These are phyloP conservation scores for Mormyrops boulengeri DNA, from an alignment of 2,797 vertebrate species.

Conservation along the genomic window DNA sequence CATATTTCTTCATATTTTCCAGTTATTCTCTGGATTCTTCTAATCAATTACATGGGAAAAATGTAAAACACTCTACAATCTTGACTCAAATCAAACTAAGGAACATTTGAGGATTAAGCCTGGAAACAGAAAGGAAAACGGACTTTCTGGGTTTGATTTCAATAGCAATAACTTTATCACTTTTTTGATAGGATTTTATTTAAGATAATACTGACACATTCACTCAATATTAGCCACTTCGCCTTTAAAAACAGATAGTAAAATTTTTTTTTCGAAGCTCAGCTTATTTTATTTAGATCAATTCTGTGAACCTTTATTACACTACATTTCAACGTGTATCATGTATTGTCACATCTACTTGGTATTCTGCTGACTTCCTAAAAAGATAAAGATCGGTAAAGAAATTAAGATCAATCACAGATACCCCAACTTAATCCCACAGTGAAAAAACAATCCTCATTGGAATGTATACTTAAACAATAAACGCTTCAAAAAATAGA, in stretches of 20 bases:
- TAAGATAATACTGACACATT: conserved; percentile 72
- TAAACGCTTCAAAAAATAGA: conserved; percentile 50
- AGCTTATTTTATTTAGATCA: conserved; percentile 39
- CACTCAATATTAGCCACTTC: conserved; percentile 62
- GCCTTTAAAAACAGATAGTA: conserved; percentile 63
- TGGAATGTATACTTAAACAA: conserved; percentile 8
- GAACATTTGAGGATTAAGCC: background rate
- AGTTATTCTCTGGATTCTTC: background rate
- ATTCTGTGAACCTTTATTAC: conserved; percentile 53
- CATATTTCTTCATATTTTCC: background rate
- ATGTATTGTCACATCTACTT: conserved; percentile 35
- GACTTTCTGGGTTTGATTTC: background rate
- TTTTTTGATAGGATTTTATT: conserved; percentile 67
- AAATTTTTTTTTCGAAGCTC: conserved; percentile 42
- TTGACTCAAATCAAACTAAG: background rate
- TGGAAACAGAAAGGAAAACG: background rate
- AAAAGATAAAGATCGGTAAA: conserved; percentile 8
- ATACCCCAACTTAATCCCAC: conserved; percentile 43
- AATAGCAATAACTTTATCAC: background rate
- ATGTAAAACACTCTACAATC: background rate
- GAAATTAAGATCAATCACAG: conserved; percentile 17
- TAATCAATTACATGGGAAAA: background rate
- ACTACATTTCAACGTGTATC: conserved; percentile 39
- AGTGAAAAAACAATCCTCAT: conserved; percentile 51
- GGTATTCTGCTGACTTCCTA: conserved; percentile 31